A percentile compares a stretch with the other conserved stretches of the same genome.
Conservation (phyloP, 53 echinoderm and acorn worm genomes). For the Hippasteria phrygiana region DNA sequence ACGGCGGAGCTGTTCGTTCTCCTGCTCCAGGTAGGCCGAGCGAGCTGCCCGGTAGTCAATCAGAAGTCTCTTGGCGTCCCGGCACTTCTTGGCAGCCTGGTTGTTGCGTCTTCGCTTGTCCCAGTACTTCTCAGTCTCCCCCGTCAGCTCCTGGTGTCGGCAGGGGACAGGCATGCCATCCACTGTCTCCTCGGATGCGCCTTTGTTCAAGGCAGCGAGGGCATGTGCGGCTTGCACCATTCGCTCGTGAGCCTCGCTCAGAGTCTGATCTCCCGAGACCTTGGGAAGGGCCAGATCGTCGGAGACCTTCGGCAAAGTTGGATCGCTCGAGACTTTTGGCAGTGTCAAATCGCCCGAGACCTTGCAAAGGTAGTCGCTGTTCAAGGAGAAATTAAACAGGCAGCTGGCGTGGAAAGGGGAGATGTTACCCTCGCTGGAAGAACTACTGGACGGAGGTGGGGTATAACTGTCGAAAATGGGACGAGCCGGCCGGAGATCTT, state of each 20-base stretch:
- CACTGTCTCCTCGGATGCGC: background rate
- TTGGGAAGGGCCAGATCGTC: constrained; percentile 7
- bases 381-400: constrained; percentile 29
- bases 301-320: background rate
- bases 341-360: constrained; percentile 1
- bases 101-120: constrained; percentile 86
- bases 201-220: constrained; percentile 57
- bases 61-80: constrained; percentile 76
- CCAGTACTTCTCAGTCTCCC: constrained; percentile 69
- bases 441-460: constrained; percentile 54
- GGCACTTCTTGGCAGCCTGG: constrained; percentile 84
- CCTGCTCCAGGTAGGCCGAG: constrained; percentile 76
- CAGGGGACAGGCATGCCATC: background rate
- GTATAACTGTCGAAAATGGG: constrained; percentile 12
- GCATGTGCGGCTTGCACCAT: constrained; percentile 73
- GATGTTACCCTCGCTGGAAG: constrained; percentile 38
- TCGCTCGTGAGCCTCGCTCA: constrained; percentile 57
- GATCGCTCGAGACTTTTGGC: constrained; percentile 47
- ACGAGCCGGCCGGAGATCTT: background rate
- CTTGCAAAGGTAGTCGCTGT: background rate
- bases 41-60: constrained; percentile 76
- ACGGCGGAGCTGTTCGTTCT: constrained; percentile 71
- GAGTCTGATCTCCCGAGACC: background rate
- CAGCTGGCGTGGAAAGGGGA: background rate
- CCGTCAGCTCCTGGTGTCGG: constrained; percentile 46